Evolutionary conservation across 2,888 invertebrate species (phyloP).

Genomic region (Xylophagus ater): DNA sequence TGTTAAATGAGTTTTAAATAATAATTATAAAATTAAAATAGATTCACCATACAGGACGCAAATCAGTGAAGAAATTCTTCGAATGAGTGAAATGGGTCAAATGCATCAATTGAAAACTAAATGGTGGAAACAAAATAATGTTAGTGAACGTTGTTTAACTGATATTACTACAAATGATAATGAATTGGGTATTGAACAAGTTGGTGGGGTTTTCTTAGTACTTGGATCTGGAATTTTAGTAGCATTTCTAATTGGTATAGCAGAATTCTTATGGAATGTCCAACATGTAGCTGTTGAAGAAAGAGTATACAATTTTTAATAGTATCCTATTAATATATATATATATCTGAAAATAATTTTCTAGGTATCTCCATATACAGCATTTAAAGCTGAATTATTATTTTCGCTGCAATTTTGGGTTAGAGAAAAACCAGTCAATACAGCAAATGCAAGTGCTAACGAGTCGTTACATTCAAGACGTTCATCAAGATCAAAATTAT

Average conservation of each 20-base stretch:
- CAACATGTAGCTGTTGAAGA: conserved; percentile 58
- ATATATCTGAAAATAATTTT: too few species aligned
- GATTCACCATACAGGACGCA: conserved; percentile 66
- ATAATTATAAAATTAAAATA: conserved; percentile 31
- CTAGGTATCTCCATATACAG: conserved; percentile 60
- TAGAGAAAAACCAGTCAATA: conserved; percentile 56
- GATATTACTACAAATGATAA: neutral
- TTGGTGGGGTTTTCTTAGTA: conserved; percentile 78
- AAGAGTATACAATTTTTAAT: too few species aligned
- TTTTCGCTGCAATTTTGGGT: conserved; percentile 65
- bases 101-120: conserved; percentile 71
- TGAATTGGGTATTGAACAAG: conserved; percentile 42
- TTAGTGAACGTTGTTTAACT: conserved; percentile 21
- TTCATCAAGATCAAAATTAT: conserved; percentile 26
- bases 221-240: conserved; percentile 55
- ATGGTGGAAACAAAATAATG: conserved; percentile 76
- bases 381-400: conserved; percentile 54
- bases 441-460: conserved; percentile 20
- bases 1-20: neutral
- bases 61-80: conserved; percentile 78
- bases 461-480: conserved; percentile 21
- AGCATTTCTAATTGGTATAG: conserved; percentile 57
- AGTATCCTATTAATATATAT: too few species aligned
- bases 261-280: conserved; percentile 71
- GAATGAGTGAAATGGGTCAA: conserved; percentile 79